Evolutionary conservation across 2,888 invertebrate genomes (phyloP), one percentile per base, ranked within the genome.

Genomic region (Synanthedon formicaeformis): DNA sequence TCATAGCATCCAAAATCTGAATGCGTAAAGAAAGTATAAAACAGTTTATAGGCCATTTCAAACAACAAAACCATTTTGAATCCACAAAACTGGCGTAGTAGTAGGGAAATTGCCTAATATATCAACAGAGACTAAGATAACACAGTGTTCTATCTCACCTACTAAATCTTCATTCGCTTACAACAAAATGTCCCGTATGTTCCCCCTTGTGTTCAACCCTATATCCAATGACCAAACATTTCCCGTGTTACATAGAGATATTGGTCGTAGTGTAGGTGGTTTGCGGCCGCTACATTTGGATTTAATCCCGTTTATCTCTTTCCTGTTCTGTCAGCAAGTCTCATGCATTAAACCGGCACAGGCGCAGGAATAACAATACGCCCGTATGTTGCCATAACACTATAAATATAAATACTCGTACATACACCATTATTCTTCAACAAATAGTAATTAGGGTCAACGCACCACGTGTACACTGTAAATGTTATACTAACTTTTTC

Each of bases 281-380:
- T 51, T 51, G 41, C 52, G 56, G 60, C 63, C 60, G 64, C 62
- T 66, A 66, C 69, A 66, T 62, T 63, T 64, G 66, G 65, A 64
- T 61, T 75, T 71, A 70, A 75, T 78, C 73, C 73, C 72, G 66
- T 77, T 75, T 80, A 77, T 75, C 69, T 71, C 60, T 66, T 66
- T 64, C 60, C 60, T 61, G 62, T 58, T 58, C 63, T 64, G 60
- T 61, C 59, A 58, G 60, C 61, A 57, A 60, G 60, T 57, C 60
- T 60, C 57, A 62, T 63, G 61, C 62, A 57, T 61, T 58, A 61
- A 60, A 54, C 58, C 73, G 54, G 57, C 53, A 57, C 57, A 50
- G 48, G 59, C 60, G 63, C 67, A 64, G 69, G 68, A 73, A 70
- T 61, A 67, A 79, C 78, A 82, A 78, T 78, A 66, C 65, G 58